phyloP scores from a whole-genome alignment of 1,140 invertebrate species.

The Zaprionus africanus region DNA sequence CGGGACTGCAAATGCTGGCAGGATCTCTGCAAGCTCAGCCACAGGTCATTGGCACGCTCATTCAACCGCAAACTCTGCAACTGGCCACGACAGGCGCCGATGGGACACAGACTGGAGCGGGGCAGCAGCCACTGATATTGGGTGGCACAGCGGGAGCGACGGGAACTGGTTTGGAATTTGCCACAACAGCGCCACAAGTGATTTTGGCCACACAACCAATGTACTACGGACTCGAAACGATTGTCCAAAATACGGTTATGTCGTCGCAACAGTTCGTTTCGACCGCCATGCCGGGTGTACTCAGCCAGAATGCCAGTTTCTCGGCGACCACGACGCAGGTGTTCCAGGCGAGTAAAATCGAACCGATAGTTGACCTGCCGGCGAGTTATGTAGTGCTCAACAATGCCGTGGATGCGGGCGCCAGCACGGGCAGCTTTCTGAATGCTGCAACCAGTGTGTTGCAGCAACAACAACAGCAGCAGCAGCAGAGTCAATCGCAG shows the following conservation, averaged over 20 bases:
- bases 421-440: conserved; percentile 44
- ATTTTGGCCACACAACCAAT: conserved; percentile 90
- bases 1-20: conserved; percentile 71
- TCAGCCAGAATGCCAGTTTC: conserved; percentile 91
- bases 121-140: conserved; percentile 69
- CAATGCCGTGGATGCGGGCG: conserved; percentile 80
- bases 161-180: conserved; percentile 87
- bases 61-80: conserved; percentile 81
- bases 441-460: conserved; percentile 72
- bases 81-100: conserved; percentile 42
- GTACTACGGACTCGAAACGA: conserved; percentile 92
- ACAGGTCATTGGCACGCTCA: conserved; percentile 52
- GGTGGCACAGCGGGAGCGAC: conserved; percentile 40
- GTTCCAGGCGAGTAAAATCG: conserved; percentile 91
- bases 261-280: conserved; percentile 92
- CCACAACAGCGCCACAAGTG: conserved; percentile 88
- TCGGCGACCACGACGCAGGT: conserved; percentile 91
- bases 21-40: conserved; percentile 86
- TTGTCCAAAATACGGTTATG: conserved; percentile 94
- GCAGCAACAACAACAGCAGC: conserved; percentile 16
- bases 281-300: conserved; percentile 90
- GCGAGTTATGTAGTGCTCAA: conserved; percentile 90
- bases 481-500: conserved; percentile 51
- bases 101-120: conserved; percentile 86
- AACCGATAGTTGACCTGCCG: conserved; percentile 90